Conservation (phyloP, 1,140 invertebrate genomes). For the Spodoptera frugiperda region DNA sequence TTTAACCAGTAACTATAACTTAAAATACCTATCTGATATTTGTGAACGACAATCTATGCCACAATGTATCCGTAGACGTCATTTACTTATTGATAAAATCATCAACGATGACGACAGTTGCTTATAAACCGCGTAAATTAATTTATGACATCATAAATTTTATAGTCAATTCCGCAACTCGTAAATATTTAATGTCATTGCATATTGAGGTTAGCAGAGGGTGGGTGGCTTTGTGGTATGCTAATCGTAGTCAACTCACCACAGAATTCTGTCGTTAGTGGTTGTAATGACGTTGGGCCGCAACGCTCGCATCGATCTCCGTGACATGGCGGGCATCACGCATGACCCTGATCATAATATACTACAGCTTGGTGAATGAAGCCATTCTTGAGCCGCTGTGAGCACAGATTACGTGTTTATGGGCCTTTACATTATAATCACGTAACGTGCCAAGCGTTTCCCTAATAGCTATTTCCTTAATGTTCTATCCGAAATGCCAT, state of each 20-base stretch:
- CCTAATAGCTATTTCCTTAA: conserved; percentile 35
- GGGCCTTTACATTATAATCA: conserved; percentile 20
- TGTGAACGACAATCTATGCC: background rate
- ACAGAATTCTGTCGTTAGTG: conserved; percentile 56
- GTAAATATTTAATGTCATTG: conserved; percentile 54
- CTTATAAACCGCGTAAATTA: conserved; percentile 51
- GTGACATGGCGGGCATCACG: conserved; percentile 42
- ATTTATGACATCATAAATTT: conserved; percentile 62
- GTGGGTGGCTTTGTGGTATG: conserved; percentile 55
- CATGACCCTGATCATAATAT: conserved; percentile 22
- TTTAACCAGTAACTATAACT: background rate
- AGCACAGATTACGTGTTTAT: conserved; percentile 39
- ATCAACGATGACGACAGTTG: conserved; percentile 5
- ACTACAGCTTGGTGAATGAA: conserved; percentile 10
- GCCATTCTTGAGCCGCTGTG: conserved; percentile 17
- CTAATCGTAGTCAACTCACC: conserved; percentile 59
- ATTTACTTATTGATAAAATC: background rate
- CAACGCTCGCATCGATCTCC: conserved; percentile 47
- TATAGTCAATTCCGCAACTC: conserved; percentile 54
- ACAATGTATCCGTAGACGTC: background rate
- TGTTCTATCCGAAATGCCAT: conserved; percentile 16
- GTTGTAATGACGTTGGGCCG: conserved; percentile 56
- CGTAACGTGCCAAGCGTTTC: conserved; percentile 26
- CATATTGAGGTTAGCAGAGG: conserved; percentile 31
- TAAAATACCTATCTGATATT: background rate